These are phyloP conservation scores for Euwallacea fornicatus DNA, from an alignment of 1,140 invertebrate species.

Conservation along the genomic window DNA sequence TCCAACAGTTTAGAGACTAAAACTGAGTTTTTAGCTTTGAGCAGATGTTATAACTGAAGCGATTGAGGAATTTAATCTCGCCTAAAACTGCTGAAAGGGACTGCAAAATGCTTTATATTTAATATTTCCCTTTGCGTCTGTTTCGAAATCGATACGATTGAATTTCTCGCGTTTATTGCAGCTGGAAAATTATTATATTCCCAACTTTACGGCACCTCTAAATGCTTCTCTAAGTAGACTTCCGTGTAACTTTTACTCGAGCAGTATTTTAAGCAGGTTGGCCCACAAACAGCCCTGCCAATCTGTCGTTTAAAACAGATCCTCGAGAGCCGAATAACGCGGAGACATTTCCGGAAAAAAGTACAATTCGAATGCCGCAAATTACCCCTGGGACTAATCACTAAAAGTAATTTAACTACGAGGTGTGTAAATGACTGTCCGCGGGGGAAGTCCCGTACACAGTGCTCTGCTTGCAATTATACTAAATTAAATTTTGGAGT, in stretches of 20 bases:
- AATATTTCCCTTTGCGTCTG: background rate
- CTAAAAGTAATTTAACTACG: slow-evolving; percentile 14
- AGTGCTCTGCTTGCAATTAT: too few species aligned
- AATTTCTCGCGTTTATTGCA: background rate
- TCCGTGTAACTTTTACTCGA: background rate
- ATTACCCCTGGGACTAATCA: slow-evolving; percentile 9
- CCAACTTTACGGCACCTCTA: background rate
- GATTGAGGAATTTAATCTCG: slow-evolving; percentile 4
- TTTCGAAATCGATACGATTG: background rate
- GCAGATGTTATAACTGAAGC: background rate
- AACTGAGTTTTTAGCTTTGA: background rate
- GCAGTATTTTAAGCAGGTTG: background rate
- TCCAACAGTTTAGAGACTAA: background rate
- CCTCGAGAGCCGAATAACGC: background rate
- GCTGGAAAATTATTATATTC: background rate
- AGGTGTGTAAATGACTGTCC: background rate
- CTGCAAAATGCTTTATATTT: background rate
- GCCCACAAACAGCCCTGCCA: background rate
- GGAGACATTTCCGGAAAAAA: background rate
- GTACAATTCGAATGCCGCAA: background rate
- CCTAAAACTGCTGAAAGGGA: background rate
- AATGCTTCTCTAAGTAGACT: background rate
- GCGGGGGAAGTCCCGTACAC: too few species aligned
- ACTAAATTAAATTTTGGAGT: too few species aligned
- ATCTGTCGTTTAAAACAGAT: background rate